A percentile compares a stretch with the other conserved stretches of the same genome.
Conservation (phyloP, 92 coral and sea anemone genomes). For the Actinostola sp. region DNA sequence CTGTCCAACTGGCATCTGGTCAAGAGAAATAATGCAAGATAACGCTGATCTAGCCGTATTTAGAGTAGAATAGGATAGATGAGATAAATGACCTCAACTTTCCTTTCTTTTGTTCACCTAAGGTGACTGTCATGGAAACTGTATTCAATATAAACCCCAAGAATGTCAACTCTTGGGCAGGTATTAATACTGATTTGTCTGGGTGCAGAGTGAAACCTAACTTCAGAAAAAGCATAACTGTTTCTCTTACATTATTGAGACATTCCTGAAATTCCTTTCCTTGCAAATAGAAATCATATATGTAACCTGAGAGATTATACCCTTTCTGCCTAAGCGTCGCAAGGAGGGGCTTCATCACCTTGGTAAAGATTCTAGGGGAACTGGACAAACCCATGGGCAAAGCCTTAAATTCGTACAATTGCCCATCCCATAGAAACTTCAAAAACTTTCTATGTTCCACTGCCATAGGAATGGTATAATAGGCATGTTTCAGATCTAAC, state of each 20-base stretch:
- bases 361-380: conserved; percentile 56
- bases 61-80: conserved; percentile 37
- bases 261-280: conserved; percentile 43
- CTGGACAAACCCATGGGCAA: conserved; percentile 65
- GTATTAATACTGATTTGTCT: conserved; percentile 34
- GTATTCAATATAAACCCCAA: conserved; percentile 45
- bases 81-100: conserved; percentile 29
- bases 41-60: conserved; percentile 47
- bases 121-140: conserved; percentile 55
- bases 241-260: conserved; percentile 17
- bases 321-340: conserved; percentile 30
- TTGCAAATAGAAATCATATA: conserved; percentile 58
- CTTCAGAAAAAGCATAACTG: conserved; percentile 16
- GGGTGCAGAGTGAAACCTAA: conserved; percentile 41
- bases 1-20: conserved; percentile 46
- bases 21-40: too few species aligned
- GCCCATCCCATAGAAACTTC: conserved; percentile 19
- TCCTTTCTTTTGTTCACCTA: conserved; percentile 29
- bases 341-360: conserved; percentile 45
- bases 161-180: conserved; percentile 21
- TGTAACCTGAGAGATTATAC: conserved; percentile 15
- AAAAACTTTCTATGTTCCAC: conserved; percentile 35
- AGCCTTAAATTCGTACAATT: conserved; percentile 39
- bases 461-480: conserved; percentile 41
- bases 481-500: conserved; percentile 36